These are phyloP conservation scores for Magallana ariakensis DNA, from an alignment of 1,140 invertebrate species.

Conservation along the genomic window DNA sequence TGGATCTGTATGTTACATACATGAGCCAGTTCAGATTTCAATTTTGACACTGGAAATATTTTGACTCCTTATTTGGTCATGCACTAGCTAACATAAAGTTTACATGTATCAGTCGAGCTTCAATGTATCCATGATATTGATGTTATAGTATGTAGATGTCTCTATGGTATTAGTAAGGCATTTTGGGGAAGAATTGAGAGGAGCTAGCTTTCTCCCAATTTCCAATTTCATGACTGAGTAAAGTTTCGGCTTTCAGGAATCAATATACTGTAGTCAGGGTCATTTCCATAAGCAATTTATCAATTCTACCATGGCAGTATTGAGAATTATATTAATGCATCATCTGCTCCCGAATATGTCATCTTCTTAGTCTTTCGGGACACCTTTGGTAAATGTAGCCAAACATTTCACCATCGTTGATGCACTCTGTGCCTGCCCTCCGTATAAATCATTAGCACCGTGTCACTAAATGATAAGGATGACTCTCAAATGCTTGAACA, in stretches of 20 bases:
- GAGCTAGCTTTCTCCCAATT: background rate
- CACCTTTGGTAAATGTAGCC: conserved; percentile 27
- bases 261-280: conserved; percentile 23
- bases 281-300: conserved; percentile 37
- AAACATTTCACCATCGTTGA: background rate
- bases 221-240: conserved; percentile 31
- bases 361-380: background rate
- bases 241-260: conserved; percentile 23
- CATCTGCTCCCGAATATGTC: conserved; percentile 32
- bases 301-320: conserved; percentile 20
- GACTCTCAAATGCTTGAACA: conserved; percentile 24
- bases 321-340: conserved; percentile 37
- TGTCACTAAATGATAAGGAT: conserved; percentile 13
- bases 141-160: too few relatives aligned
- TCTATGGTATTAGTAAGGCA: too few relatives aligned
- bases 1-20: too few relatives aligned
- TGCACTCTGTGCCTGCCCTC: background rate
- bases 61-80: too few relatives aligned
- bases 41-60: too few relatives aligned
- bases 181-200: too few relatives aligned
- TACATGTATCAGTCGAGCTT: too few relatives aligned
- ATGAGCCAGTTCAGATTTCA: too few relatives aligned
- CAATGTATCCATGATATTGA: too few relatives aligned
- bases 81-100: too few relatives aligned
- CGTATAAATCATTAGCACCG: background rate